phyloP scores from a whole-genome alignment of 2,113 vertebrate genomes.

The Benitochromis conjunctus region DNA sequence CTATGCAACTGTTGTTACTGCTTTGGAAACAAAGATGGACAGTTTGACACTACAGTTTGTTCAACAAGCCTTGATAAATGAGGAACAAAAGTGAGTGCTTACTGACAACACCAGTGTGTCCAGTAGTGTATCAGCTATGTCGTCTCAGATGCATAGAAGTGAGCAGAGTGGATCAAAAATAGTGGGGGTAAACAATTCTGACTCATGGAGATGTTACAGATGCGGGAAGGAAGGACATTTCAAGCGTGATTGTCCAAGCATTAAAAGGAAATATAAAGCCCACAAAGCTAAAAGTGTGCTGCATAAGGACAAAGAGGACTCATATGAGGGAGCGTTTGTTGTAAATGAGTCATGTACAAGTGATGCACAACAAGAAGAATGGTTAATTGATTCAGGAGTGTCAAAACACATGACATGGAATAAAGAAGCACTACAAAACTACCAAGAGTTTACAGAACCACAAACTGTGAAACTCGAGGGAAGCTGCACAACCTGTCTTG shows the following conservation, averaged over 20 bases:
- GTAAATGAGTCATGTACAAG: too few relatives aligned
- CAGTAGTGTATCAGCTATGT: neutral
- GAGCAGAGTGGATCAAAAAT: neutral
- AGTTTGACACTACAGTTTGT: neutral
- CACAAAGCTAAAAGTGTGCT: neutral
- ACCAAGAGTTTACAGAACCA: too few relatives aligned
- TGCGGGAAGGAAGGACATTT: conserved; percentile 3
- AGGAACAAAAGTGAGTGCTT: neutral
- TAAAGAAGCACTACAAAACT: too few relatives aligned
- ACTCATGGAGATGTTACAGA: neutral
- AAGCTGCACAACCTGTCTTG: neutral
- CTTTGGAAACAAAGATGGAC: neutral
- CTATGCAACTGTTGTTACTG: neutral
- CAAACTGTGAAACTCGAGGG: neutral
- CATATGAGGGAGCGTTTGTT: neutral
- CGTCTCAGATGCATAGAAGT: neutral
- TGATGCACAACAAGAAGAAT: too few relatives aligned
- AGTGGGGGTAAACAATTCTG: neutral
- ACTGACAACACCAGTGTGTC: neutral
- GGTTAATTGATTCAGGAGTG: too few relatives aligned
- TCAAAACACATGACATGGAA: too few relatives aligned
- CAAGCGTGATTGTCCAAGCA: neutral
- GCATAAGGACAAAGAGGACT: neutral
- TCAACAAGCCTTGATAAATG: neutral
- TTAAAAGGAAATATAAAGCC: neutral